Evolutionary conservation across 2,888 invertebrate genomes (phyloP).

Genomic region (Cremastinae sp.): DNA sequence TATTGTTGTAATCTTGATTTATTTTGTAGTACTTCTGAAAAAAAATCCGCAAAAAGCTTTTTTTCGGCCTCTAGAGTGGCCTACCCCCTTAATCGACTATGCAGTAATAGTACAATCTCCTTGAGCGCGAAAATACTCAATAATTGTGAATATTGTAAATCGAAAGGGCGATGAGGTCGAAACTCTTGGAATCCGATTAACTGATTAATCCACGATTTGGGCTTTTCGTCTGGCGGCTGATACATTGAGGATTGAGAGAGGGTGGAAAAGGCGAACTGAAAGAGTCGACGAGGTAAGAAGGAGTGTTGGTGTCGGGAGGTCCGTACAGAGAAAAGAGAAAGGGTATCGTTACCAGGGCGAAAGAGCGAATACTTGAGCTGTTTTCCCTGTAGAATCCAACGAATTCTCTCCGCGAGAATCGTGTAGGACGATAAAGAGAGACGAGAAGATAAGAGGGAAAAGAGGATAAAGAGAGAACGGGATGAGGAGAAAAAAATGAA

Average conservation of each 20-base stretch:
- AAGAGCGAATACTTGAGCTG: constrained; percentile 24
- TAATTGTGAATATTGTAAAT: no score
- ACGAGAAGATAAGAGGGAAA: constrained; percentile 42
- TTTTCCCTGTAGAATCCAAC: constrained; percentile 5
- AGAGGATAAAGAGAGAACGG: constrained; percentile 40
- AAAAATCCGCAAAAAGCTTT: no score
- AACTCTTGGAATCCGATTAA: background rate
- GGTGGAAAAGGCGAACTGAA: background rate
- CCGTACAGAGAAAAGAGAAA: constrained; percentile 56
- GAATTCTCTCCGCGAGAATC: background rate
- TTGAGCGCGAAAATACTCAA: no score
- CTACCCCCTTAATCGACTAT: no score
- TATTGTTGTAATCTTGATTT: no score
- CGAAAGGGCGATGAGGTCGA: no score
- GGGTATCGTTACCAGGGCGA: constrained; percentile 27
- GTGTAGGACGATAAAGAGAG: constrained; percentile 46
- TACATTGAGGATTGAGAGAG: background rate
- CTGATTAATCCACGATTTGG: constrained; percentile 7
- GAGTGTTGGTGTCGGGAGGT: background rate
- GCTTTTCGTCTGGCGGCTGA: background rate
- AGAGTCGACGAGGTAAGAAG: background rate
- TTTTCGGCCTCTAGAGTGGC: no score
- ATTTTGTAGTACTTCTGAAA: no score
- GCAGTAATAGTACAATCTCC: no score
- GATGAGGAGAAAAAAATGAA: no score